Evolutionary conservation across 2,797 vertebrate species (phyloP).

Genomic region (Cichlasoma orientale): DNA sequence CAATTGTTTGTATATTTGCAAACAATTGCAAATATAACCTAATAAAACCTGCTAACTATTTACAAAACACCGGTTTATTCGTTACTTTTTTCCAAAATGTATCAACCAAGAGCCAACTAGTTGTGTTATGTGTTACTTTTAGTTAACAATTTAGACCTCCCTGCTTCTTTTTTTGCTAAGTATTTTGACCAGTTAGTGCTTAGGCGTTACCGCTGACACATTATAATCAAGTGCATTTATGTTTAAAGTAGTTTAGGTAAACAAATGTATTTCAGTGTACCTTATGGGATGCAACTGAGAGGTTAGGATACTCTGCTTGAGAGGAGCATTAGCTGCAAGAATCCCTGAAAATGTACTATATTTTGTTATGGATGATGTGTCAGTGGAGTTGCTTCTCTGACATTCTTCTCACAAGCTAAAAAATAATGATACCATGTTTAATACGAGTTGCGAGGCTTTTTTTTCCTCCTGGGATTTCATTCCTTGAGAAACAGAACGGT

Average conservation of each 20-base stretch:
- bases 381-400: constrained; percentile 1
- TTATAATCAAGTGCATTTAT: neutral
- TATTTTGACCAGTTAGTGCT: neutral
- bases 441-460: constrained; percentile 18
- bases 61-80: neutral
- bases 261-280: neutral
- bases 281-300: neutral
- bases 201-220: neutral
- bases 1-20: neutral
- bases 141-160: neutral
- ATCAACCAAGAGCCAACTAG: neutral
- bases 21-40: too few species aligned
- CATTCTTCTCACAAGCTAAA: neutral
- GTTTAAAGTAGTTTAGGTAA: neutral
- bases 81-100: neutral
- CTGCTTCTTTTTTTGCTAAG: neutral
- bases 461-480: constrained; percentile 22
- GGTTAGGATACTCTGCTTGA: neutral
- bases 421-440: constrained; percentile 1
- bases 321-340: neutral
- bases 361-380: constrained; percentile 7
- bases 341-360: neutral
- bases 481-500: constrained; percentile 27
- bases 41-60: neutral
- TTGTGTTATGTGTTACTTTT: neutral